Conservation (phyloP, 2,113 vertebrate species). For the Siphamia tubifer region DNA sequence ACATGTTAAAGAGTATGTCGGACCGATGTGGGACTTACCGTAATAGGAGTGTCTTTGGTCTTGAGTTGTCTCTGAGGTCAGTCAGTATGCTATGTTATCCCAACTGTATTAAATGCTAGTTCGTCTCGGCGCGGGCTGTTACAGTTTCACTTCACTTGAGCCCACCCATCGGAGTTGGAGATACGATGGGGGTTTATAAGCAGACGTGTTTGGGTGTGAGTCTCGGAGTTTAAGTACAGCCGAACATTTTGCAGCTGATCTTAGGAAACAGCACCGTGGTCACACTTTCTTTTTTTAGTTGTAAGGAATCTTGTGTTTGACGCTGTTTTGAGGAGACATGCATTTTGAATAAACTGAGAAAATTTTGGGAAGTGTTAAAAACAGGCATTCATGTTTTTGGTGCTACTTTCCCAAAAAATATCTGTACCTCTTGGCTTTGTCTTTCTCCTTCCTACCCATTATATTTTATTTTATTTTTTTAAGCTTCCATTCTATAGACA, state of each 20-base stretch:
- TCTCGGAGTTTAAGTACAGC: slow-evolving; percentile 36
- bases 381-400: slow-evolving; percentile 80
- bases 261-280: slow-evolving; percentile 60
- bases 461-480: slow-evolving; percentile 16
- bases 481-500: slow-evolving; percentile 15
- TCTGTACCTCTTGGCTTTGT: slow-evolving; percentile 61
- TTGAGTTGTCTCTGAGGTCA: slow-evolving; percentile 70
- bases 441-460: slow-evolving; percentile 14
- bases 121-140: slow-evolving; percentile 21
- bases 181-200: slow-evolving; percentile 42
- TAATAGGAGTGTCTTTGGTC: slow-evolving; percentile 42
- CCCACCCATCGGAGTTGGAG: slow-evolving; percentile 22
- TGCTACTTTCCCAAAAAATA: slow-evolving; percentile 82
- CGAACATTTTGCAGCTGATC: slow-evolving; percentile 45
- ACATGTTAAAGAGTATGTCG: slow-evolving; percentile 47
- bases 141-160: slow-evolving; percentile 33
- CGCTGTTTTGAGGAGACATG: slow-evolving; percentile 75
- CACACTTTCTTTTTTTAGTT: slow-evolving; percentile 81
- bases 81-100: slow-evolving; percentile 61
- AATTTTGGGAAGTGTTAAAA: slow-evolving; percentile 78
- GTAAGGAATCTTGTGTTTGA: slow-evolving; percentile 82
- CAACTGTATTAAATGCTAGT: slow-evolving; percentile 57
- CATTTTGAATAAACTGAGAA: slow-evolving; percentile 77
- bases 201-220: slow-evolving; percentile 27
- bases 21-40: slow-evolving; percentile 34